Conservation (phyloP, 64 coral and sea anemone genomes). For the Actinia equina region DNA sequence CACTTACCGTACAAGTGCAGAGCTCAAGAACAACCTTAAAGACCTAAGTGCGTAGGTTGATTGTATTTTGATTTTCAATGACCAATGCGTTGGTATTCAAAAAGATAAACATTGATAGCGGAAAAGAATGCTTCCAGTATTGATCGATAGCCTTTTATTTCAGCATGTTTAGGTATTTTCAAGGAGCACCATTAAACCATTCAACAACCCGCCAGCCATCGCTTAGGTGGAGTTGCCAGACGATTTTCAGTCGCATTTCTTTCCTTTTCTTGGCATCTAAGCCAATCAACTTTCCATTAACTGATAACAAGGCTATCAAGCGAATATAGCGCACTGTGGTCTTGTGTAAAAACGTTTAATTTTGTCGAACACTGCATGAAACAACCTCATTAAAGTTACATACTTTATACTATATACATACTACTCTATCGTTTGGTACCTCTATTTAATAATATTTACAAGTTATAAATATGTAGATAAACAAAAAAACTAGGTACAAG, state of each 20-base stretch:
- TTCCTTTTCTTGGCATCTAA: no score
- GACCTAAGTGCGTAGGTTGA: slow-evolving; percentile 10
- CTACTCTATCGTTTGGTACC: no score
- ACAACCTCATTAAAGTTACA: no score
- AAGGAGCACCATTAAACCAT: not conserved
- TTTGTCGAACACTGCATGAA: no score
- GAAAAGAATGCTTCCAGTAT: not conserved
- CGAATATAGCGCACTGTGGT: no score
- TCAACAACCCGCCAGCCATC: not conserved
- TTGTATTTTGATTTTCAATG: not conserved
- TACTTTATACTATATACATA: no score
- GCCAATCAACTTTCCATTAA: no score
- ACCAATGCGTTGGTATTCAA: slow-evolving; percentile 6
- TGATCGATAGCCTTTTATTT: not conserved
- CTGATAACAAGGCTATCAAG: no score
- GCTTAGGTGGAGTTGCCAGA: not conserved
- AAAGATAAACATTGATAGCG: not conserved
- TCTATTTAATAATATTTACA: no score
- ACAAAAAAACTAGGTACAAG: no score
- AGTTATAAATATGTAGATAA: no score
- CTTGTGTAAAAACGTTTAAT: no score
- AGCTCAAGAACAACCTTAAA: not conserved
- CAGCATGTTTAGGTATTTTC: not conserved
- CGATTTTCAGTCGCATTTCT: not conserved
- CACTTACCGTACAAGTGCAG: not conserved